phyloP scores from a whole-genome alignment of 1,140 invertebrate species.

The Leptopilina boulardi region DNA sequence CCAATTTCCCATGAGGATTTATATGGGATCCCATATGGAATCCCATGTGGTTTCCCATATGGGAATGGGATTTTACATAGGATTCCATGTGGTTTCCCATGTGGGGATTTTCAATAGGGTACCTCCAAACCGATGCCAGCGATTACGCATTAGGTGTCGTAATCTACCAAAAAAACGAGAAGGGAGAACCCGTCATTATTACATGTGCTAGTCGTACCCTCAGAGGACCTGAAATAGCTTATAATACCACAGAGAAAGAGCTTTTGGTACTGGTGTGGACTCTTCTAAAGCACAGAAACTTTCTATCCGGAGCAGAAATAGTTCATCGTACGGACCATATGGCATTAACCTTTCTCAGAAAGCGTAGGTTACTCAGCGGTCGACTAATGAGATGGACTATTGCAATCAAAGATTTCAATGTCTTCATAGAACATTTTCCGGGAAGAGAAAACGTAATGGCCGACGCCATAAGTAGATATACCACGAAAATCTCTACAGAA shows the following conservation, averaged over 20 bases:
- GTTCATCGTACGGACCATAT: constrained; percentile 19
- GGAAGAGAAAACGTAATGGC: neutral
- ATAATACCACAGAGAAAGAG: constrained; percentile 33
- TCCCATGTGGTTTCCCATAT: too few relatives aligned
- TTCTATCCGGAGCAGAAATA: neutral
- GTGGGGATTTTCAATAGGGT: too few relatives aligned
- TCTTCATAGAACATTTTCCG: neutral
- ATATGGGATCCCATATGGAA: too few relatives aligned
- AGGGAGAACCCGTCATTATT: neutral
- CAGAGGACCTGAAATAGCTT: constrained; percentile 17
- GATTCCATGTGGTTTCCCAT: too few relatives aligned
- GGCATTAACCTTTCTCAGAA: neutral
- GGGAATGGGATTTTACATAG: too few relatives aligned
- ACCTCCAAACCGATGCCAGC: neutral
- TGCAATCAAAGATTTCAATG: neutral
- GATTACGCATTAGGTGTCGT: neutral
- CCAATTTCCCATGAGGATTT: too few relatives aligned
- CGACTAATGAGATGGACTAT: neutral
- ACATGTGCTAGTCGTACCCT: constrained; percentile 3
- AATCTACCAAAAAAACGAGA: neutral
- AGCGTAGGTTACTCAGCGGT: neutral
- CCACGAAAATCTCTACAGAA: neutral
- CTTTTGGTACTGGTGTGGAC: constrained; percentile 10
- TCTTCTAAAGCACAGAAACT: constrained; percentile 33
- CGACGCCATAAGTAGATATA: neutral